Percentiles rank a stretch among this genome's conserved stretches.
These are phyloP conservation scores for Dicentrarchus labrax DNA, from an alignment of 2,113 vertebrate genomes.

Conservation along the genomic window DNA sequence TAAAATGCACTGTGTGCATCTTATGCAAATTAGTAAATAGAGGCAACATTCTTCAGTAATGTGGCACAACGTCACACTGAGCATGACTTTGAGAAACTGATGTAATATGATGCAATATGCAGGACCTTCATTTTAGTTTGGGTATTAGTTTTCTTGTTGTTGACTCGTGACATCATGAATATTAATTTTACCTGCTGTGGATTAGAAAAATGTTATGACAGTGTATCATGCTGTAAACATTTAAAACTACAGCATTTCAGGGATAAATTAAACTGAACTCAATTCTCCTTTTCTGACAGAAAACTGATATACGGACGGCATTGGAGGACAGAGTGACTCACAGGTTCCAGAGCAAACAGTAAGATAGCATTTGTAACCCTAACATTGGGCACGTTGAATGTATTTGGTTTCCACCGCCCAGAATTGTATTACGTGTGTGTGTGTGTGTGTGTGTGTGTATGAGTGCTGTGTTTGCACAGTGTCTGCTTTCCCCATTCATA, in stretches of 20 bases:
- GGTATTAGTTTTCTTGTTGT: too few species aligned
- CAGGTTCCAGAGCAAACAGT: constrained; percentile 83
- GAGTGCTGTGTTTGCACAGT: constrained; percentile 41
- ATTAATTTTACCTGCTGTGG: not conserved
- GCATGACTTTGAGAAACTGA: constrained; percentile 5
- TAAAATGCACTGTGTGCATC: not conserved
- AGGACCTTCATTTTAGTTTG: not conserved
- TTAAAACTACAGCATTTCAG: not conserved
- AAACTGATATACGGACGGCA: constrained; percentile 60
- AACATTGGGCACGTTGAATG: not conserved
- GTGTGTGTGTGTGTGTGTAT: constrained; percentile 27
- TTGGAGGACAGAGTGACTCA: constrained; percentile 77
- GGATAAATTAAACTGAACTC: not conserved
- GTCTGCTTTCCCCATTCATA: constrained; percentile 68
- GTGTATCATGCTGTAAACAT: not conserved
- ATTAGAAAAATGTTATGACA: not conserved
- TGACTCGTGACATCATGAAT: not conserved
- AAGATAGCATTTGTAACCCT: constrained; percentile 34
- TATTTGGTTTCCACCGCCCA: constrained; percentile 7
- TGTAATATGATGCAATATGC: not conserved
- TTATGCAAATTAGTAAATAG: not conserved
- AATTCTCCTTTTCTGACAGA: constrained; percentile 65
- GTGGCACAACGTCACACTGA: not conserved
- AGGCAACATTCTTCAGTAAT: not conserved
- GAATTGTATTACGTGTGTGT: constrained; percentile 35